phyloP scores from a whole-genome alignment of 2,797 vertebrate species.

The Geotrypetes seraphini region DNA sequence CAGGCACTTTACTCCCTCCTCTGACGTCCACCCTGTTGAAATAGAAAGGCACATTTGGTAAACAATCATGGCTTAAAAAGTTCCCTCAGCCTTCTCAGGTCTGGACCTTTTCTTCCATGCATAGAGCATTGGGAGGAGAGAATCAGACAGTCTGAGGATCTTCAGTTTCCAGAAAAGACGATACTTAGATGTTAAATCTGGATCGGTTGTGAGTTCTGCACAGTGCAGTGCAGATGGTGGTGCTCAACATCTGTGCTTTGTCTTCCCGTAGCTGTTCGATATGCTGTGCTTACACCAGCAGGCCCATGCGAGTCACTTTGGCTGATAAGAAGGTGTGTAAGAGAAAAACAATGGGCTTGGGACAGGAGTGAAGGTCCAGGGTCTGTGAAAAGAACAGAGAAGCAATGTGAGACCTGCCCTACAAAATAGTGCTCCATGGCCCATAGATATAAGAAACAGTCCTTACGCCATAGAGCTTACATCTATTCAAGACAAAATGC shows the following conservation, averaged over 20 bases:
- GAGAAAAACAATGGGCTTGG: slow-evolving; percentile 89
- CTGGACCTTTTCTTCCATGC: not conserved
- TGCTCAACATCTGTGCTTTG: not conserved
- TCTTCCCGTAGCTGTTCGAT: not conserved
- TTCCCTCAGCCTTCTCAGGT: fast-evolving
- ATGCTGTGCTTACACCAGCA: slow-evolving; percentile 67
- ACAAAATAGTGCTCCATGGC: not conserved
- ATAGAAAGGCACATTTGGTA: slow-evolving; percentile 63
- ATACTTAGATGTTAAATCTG: no score
- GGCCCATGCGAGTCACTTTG: slow-evolving; percentile 91
- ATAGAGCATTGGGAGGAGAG: no score
- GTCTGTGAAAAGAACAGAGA: slow-evolving; percentile 47
- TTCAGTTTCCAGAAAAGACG: no score
- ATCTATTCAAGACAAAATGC: no score
- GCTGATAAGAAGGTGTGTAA: slow-evolving; percentile 93
- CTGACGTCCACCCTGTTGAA: no score
- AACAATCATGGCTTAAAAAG: slow-evolving; percentile 35
- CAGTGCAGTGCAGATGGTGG: slow-evolving; percentile 56
- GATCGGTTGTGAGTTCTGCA: slow-evolving; percentile 11
- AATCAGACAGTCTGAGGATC: no score
- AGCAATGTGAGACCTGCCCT: fast-evolving
- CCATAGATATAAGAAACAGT: not conserved
- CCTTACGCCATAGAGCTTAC: no score
- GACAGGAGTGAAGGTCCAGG: slow-evolving; percentile 87
- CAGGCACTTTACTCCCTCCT: no score